A percentile compares a stretch with the other conserved stretches of the same genome.
Evolutionary conservation across 2,888 invertebrate genomes (phyloP).

Genomic region (Luperina testacea): DNA sequence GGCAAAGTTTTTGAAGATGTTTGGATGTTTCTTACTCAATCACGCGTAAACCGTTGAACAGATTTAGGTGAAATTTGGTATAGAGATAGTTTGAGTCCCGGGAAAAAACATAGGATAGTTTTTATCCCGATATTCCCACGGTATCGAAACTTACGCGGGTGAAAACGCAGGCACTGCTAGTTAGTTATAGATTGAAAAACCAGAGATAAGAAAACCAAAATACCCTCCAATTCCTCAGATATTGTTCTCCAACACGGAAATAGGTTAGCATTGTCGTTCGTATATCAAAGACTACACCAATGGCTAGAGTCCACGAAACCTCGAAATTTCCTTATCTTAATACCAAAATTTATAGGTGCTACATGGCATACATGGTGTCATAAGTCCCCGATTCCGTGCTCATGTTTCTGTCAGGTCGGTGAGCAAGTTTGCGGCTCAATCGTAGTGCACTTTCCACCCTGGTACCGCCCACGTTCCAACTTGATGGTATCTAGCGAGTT

Average conservation of each 20-base stretch:
- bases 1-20: no score
- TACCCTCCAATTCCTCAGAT: conserved; percentile 18
- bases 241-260: conserved; percentile 53
- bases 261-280: conserved; percentile 55
- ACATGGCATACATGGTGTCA: conserved; percentile 70
- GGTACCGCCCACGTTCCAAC: conserved; percentile 66
- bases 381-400: conserved; percentile 74
- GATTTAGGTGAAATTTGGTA: no score
- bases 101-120: no score
- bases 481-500: conserved; percentile 74
- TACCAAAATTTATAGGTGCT: conserved; percentile 73
- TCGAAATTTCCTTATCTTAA: conserved; percentile 75
- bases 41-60: no score
- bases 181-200: conserved; percentile 11
- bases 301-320: conserved; percentile 52
- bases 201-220: conserved; percentile 29
- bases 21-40: no score
- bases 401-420: conserved; percentile 63
- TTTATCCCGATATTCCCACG: no score
- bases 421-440: conserved; percentile 61
- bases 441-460: conserved; percentile 63
- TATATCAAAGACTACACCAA: conserved; percentile 59
- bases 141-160: no score
- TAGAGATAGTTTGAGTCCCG: no score
- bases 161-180: no score